A percentile compares a stretch with the other conserved stretches of the same genome.
Conservation (phyloP, 2,888 invertebrate genomes). For the Morpho deidamia region DNA sequence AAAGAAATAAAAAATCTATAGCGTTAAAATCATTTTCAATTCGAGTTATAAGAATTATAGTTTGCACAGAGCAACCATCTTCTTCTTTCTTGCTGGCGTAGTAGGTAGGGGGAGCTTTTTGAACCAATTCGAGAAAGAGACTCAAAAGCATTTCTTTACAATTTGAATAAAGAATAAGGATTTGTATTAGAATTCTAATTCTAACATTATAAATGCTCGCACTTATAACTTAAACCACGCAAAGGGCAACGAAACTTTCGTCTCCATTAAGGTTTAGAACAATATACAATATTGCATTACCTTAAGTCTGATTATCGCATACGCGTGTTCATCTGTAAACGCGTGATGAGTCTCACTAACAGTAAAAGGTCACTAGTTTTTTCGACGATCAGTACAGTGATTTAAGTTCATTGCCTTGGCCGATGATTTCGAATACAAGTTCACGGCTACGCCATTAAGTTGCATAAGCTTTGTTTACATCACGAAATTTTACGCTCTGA, state of each 20-base stretch:
- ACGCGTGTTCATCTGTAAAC: not conserved
- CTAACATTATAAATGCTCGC: not conserved
- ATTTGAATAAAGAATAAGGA: no score
- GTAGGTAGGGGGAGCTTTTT: no score
- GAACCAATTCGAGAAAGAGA: no score
- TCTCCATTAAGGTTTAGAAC: not conserved
- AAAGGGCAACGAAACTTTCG: not conserved
- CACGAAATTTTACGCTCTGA: constrained; percentile 7
- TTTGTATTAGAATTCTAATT: no score
- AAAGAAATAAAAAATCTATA: no score
- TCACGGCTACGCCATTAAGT: constrained; percentile 28
- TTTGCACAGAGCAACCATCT: no score
- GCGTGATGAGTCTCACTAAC: not conserved
- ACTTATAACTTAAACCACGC: not conserved
- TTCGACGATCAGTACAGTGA: not conserved
- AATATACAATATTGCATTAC: not conserved
- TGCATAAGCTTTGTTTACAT: constrained; percentile 24
- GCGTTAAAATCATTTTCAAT: no score
- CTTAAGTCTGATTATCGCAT: not conserved
- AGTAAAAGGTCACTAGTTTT: constrained; percentile 5
- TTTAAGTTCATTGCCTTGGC: constrained; percentile 54
- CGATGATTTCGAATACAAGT: constrained; percentile 35
- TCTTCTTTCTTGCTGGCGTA: no score
- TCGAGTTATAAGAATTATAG: constrained; percentile 22
- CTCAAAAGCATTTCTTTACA: no score